Evolutionary conservation across 2,113 vertebrate genomes (phyloP), one percentile per base, ranked within the genome.

Genomic region (Excalfactoria chinensis): DNA sequence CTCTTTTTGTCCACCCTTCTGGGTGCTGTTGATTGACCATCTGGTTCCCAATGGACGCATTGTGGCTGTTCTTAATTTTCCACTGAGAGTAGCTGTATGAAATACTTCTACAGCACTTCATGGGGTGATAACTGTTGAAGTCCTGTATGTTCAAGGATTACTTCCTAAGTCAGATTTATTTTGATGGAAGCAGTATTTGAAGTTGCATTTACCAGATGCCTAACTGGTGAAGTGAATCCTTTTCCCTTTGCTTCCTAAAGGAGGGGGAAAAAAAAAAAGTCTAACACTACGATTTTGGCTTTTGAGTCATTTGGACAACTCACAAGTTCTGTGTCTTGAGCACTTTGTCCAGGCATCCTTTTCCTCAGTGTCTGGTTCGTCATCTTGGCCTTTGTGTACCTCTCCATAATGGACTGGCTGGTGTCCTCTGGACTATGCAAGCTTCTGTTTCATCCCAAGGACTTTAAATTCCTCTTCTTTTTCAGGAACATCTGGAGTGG

Each of bases 401-500:
- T 56, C 49, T 44, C 63, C 28, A 41, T 18, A 14, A 40, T 53
- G 19, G 35, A 40, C 22, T 55, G 30, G 26, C 15, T 32, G 63
- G 49, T n/a, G 44, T 68, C 14, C 10, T 40, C 37, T 25, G 30
- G 32, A 37, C 26, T 46, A 51, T n/a, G 37, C 37, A 13, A 9
- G 20, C 7, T 44, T 40, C 18, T 32, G 6, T 59, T 26, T 23
- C 56, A n/a, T 28, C 23, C 40, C 30, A 49, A 63, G 34, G 30
- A 20, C 16, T 44, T 25, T 28, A 68, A 59, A 51, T 78, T n/a
- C 67, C 43, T 91, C 40, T 79, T 26, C 11, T 78, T 77, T 79
- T 63, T 35, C 76, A 84, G 83, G 75, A 94, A 44, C 93, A 63
- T 68, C 94, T 99, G 84, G 97, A 98, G 3, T 98, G 98, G 98